Evolutionary conservation across 1,140 invertebrate genomes (phyloP).

Genomic region (Medauroidea extradentata): DNA sequence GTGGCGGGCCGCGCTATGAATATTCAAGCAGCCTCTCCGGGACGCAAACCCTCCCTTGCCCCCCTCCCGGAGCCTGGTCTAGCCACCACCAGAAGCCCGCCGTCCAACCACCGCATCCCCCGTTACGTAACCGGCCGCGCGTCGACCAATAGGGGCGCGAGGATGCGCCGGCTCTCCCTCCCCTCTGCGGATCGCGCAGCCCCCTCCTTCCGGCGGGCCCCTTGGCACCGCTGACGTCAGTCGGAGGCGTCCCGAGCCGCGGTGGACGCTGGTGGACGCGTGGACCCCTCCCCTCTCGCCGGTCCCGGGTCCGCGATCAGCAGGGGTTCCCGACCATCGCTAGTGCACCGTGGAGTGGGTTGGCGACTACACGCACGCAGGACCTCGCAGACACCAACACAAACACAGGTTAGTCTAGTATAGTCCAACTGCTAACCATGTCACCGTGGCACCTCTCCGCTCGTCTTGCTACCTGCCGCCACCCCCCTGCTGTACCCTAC

Average conservation of each 20-base stretch:
- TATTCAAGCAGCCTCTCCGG: no score
- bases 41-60: no score
- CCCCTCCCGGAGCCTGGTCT: background rate
- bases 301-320: no score
- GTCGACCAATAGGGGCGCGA: background rate
- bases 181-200: background rate
- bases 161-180: background rate
- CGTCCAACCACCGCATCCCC: background rate
- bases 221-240: background rate
- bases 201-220: background rate
- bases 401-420: no score
- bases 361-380: no score
- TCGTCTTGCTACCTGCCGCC: background rate
- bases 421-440: no score
- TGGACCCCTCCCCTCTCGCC: background rate
- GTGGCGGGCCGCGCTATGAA: background rate
- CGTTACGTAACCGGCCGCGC: background rate
- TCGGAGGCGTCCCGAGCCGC: background rate
- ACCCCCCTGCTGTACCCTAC: background rate
- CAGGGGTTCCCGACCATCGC: no score
- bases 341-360: no score
- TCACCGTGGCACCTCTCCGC: background rate
- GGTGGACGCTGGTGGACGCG: no score
- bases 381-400: no score
- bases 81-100: background rate